Evolutionary conservation across 2,797 vertebrate species (phyloP).

Genomic region (Liasis olivaceus): DNA sequence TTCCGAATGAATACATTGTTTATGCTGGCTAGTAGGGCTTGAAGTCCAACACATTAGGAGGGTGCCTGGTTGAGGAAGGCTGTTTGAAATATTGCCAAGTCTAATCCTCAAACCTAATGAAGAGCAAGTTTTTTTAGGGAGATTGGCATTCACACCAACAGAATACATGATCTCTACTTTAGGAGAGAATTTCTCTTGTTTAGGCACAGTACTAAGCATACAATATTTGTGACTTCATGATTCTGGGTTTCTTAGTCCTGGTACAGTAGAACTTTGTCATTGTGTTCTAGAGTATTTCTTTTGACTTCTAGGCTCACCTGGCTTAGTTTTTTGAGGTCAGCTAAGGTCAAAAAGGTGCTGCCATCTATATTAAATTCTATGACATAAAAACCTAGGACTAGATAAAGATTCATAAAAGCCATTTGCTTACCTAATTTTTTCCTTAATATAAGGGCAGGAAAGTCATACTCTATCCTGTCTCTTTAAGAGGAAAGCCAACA

Average conservation of each 20-base stretch:
- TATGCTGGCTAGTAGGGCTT: background rate
- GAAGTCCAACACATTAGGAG: background rate
- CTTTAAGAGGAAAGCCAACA: background rate
- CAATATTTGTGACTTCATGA: background rate
- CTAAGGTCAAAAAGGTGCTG: no score
- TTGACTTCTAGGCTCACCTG: background rate
- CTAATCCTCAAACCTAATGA: background rate
- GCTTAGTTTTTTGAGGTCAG: no score
- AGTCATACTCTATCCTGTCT: background rate
- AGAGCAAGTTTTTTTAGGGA: background rate
- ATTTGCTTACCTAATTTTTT: no score
- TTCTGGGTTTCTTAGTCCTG: background rate
- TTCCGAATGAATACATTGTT: background rate
- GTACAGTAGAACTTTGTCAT: background rate
- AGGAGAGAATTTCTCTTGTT: background rate
- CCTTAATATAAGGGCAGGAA: no score
- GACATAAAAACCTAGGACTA: no score
- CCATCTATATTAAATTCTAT: no score
- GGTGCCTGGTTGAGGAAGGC: background rate
- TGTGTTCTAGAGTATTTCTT: background rate
- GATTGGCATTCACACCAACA: background rate
- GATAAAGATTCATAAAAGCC: no score
- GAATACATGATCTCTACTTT: background rate
- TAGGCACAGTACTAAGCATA: background rate
- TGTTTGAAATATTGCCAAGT: background rate